Evolutionary conservation across 2,888 invertebrate species (phyloP), one percentile per base, ranked within the genome.

Genomic region (Athetis lepigone): DNA sequence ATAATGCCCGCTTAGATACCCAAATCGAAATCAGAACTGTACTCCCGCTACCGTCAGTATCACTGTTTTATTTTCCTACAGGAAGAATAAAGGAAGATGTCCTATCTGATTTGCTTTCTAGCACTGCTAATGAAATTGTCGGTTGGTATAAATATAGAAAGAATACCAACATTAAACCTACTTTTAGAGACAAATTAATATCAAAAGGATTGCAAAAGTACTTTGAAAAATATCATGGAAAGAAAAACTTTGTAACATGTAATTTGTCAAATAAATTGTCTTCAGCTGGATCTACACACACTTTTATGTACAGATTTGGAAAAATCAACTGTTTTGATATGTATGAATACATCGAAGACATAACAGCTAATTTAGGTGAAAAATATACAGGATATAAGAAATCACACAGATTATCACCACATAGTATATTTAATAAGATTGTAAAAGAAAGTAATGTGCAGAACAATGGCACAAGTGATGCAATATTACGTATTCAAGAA

Each of bases 101-200:
- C 74, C 82, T 97, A 2, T 86, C 89, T 58, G 91, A 92, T 6
- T 89, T 96, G 61, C 84, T 97, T 16, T 93, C 95, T 2, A 90
- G 90, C 61, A 92, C 95, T 63, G 93, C 95, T 21, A 93, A 90
- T 74, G 95, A 96, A 88, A 95, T 97, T 21, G 95, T 97, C 9
- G 97, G 96, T 23, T 97, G 97, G 97, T 97, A 96, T 84, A 96
- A 96, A 85, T 96, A 96, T 81, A 95, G 96, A 71, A 93, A 94
- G 72, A 94, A 95, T 55, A 92, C 92, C 49, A 91, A 89, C 43
- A 91, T 96, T 25, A 94, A 93, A 75, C 95, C 96, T n/a, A 96
- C 96, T 1, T 91, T 97, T 67, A 89, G 96, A 64, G 96, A 97
- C 74, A 96, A 95, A 88, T 85, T 96, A 70, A 91, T 97, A 70